phyloP scores from a whole-genome alignment of 2,888 invertebrate species.

The Meta bourneti region DNA sequence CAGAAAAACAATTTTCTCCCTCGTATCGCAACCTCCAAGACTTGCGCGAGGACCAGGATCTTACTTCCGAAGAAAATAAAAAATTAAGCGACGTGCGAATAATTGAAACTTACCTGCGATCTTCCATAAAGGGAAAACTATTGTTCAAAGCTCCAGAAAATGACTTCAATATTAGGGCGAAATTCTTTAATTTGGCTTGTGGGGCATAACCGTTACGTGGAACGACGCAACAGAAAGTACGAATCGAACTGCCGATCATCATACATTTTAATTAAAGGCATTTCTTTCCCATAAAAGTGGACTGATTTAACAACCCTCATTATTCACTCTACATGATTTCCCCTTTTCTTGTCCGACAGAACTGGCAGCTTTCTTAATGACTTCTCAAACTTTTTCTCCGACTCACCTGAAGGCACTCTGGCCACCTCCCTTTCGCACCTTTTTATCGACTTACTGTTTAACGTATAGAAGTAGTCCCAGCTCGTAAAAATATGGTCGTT shows the following conservation, averaged over 20 bases:
- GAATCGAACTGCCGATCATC: constrained; percentile 33
- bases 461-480: constrained; percentile 18
- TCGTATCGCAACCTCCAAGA: too few species aligned
- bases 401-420: constrained; percentile 14
- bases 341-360: constrained; percentile 1
- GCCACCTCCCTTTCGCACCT: background rate
- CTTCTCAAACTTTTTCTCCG: constrained; percentile 33
- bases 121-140: background rate
- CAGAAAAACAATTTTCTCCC: too few species aligned
- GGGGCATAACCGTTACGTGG: constrained; percentile 10
- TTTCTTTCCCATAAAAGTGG: constrained; percentile 32
- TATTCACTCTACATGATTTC: constrained; percentile 39
- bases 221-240: constrained; percentile 21
- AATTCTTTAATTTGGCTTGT: constrained; percentile 21
- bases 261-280: constrained; percentile 18
- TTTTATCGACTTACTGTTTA: constrained; percentile 13
- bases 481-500: constrained; percentile 51
- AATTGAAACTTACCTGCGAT: too few species aligned
- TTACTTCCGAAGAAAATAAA: too few species aligned
- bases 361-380: constrained; percentile 6
- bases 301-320: constrained; percentile 48
- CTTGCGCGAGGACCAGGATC: too few species aligned
- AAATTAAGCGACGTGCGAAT: too few species aligned
- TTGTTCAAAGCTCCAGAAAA: constrained; percentile 12
- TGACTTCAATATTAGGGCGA: constrained; percentile 18